A percentile compares a stretch with the other conserved stretches of the same genome.
Evolutionary conservation across 2,888 invertebrate genomes (phyloP).

Genomic region (Latrodectus hesperus): DNA sequence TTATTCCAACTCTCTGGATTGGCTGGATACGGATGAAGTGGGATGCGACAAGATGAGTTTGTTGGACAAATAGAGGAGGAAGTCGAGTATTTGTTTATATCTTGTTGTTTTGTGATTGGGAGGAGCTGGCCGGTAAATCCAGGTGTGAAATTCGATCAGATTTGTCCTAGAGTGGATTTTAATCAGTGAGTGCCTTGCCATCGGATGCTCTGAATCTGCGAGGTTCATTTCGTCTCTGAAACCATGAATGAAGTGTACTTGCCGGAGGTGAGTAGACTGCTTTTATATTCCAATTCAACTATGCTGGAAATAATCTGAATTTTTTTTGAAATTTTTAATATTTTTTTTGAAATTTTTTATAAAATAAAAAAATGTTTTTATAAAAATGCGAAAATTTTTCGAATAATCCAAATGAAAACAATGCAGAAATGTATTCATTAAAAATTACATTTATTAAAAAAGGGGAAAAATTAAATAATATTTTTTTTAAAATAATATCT

Average conservation of each 20-base stretch:
- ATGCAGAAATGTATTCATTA: too few species aligned
- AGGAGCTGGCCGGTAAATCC: conserved; percentile 31
- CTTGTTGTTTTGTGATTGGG: conserved; percentile 36
- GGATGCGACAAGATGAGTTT: conserved; percentile 48
- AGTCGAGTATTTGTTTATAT: conserved; percentile 53
- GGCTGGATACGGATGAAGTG: conserved; percentile 30
- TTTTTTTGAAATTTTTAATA: too few species aligned
- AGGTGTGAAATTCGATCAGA: conserved; percentile 53
- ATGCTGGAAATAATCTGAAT: not conserved
- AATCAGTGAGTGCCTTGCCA: conserved; percentile 25
- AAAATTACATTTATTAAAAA: too few species aligned
- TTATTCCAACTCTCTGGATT: conserved; percentile 30
- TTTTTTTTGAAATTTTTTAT: too few species aligned
- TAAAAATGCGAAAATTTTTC: too few species aligned
- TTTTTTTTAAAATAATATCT: too few species aligned
- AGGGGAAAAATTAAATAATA: too few species aligned
- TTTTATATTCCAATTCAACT: not conserved
- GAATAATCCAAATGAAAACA: too few species aligned
- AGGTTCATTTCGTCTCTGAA: too few species aligned
- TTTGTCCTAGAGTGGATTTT: conserved; percentile 17
- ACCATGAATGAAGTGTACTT: conserved; percentile 56
- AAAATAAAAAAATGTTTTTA: too few species aligned
- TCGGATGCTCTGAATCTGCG: conserved; percentile 26
- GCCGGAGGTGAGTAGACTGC: conserved; percentile 36
- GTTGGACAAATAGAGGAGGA: conserved; percentile 57